phyloP scores from a whole-genome alignment of 2,113 vertebrate genomes.

The Oryctolagus cuniculus region DNA sequence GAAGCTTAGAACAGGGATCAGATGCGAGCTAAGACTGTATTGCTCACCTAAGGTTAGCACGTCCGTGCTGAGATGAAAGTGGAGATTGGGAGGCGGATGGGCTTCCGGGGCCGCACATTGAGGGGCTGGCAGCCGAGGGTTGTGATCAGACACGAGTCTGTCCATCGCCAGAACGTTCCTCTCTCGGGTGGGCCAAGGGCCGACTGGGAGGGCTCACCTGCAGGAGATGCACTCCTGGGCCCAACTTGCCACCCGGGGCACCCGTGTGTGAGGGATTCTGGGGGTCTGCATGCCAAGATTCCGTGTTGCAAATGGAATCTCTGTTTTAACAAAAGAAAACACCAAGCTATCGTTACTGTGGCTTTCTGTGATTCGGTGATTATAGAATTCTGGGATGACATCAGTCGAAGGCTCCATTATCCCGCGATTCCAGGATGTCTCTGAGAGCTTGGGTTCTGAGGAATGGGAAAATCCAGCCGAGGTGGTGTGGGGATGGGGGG shows the following conservation, averaged over 20 bases:
- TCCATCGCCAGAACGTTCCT: not conserved
- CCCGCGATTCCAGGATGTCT: constrained; percentile 41
- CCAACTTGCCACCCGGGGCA: not conserved
- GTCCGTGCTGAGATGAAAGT: rapidly evolving
- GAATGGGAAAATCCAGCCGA: constrained; percentile 58
- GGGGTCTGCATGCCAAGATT: constrained; percentile 36
- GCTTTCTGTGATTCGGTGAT: constrained; percentile 15
- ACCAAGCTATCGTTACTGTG: constrained; percentile 56
- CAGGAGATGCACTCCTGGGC: not conserved
- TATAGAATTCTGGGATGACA: constrained; percentile 49
- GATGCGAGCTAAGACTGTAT: not conserved
- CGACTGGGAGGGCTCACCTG: not conserved
- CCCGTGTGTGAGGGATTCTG: not conserved
- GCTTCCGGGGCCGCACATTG: not conserved
- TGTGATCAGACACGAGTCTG: not conserved
- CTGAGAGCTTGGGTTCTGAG: constrained; percentile 45
- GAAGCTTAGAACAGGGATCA: not conserved
- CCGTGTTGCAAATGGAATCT: not conserved
- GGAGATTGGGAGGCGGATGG: not conserved
- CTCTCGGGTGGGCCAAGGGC: not conserved
- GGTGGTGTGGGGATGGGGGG: not conserved
- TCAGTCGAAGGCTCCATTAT: constrained; percentile 63
- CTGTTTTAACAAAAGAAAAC: constrained; percentile 49
- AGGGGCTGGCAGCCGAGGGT: not conserved
- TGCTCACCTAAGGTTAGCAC: not conserved